Evolutionary conservation across 2,888 invertebrate species (phyloP).

Genomic region (Pocota personata): DNA sequence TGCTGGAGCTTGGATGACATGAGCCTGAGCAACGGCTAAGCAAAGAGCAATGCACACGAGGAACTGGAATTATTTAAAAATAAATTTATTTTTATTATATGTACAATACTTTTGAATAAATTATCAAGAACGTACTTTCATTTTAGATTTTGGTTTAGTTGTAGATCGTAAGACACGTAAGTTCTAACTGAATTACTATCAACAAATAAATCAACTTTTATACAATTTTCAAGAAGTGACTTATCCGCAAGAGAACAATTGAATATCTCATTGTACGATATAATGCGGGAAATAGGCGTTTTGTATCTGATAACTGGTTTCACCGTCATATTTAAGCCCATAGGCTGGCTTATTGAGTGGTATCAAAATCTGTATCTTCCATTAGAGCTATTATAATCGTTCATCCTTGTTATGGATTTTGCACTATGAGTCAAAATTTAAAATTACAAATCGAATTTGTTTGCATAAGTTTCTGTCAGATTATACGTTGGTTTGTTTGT

Average conservation of each 20-base stretch:
- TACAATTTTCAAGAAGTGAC: not conserved
- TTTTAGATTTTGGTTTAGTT: conserved; percentile 12
- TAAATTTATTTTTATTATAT: too few relatives aligned
- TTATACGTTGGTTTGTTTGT: too few relatives aligned
- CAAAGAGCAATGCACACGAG: conserved; percentile 45
- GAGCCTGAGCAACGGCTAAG: conserved; percentile 51
- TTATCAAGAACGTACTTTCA: conserved; percentile 12
- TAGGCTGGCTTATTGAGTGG: not conserved
- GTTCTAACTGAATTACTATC: conserved; percentile 10
- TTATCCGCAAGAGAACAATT: not conserved
- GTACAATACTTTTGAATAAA: not conserved
- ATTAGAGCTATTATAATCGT: not conserved
- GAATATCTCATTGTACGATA: not conserved
- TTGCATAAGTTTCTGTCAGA: too few relatives aligned
- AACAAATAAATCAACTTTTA: conserved; percentile 7
- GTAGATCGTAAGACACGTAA: not conserved
- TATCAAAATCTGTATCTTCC: not conserved
- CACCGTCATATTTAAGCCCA: not conserved
- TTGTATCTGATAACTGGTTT: conserved; percentile 20
- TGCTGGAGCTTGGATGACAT: conserved; percentile 30
- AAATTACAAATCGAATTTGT: not conserved
- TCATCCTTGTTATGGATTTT: not conserved
- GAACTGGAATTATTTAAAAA: conserved; percentile 8
- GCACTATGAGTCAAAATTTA: not conserved
- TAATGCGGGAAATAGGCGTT: not conserved